These are phyloP conservation scores for Temnothorax unifasciatus DNA, from an alignment of 2,888 invertebrate species.

Conservation along the genomic window DNA sequence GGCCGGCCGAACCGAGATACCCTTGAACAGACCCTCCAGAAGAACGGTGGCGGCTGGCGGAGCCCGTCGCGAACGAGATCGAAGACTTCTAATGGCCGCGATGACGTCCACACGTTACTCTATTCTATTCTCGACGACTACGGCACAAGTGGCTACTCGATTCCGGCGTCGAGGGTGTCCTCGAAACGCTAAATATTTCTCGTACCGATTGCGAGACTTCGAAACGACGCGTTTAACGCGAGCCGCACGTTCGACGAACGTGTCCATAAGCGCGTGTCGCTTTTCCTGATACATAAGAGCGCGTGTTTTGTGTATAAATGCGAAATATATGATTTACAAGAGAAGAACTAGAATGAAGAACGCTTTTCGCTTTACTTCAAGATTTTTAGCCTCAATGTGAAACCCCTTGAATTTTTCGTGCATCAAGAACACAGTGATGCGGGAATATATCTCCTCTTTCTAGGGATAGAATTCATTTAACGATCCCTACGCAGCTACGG, in stretches of 20 bases:
- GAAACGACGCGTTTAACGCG: constrained; percentile 17
- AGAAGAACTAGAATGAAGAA: neutral
- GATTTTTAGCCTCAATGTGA: constrained; percentile 15
- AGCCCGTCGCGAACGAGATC: constrained; percentile 69
- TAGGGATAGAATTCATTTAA: constrained; percentile 51
- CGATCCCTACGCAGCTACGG: neutral
- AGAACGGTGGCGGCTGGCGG: constrained; percentile 50
- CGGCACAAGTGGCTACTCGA: constrained; percentile 63
- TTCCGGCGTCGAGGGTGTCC: constrained; percentile 53
- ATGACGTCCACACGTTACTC: constrained; percentile 73
- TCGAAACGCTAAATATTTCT: constrained; percentile 57
- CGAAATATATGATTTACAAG: neutral
- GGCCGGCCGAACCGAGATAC: neutral
- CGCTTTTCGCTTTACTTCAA: constrained; percentile 16
- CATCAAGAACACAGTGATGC: constrained; percentile 3
- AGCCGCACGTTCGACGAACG: neutral
- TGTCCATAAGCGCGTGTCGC: neutral
- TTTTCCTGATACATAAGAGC: neutral
- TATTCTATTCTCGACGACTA: constrained; percentile 56
- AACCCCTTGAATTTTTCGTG: constrained; percentile 30
- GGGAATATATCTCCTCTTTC: constrained; percentile 8
- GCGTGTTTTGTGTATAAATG: neutral
- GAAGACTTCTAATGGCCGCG: constrained; percentile 74
- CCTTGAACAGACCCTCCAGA: constrained; percentile 57
- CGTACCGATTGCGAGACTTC: neutral